Conservation (phyloP, 2,113 vertebrate species). For the Telmatochromis sp. region DNA sequence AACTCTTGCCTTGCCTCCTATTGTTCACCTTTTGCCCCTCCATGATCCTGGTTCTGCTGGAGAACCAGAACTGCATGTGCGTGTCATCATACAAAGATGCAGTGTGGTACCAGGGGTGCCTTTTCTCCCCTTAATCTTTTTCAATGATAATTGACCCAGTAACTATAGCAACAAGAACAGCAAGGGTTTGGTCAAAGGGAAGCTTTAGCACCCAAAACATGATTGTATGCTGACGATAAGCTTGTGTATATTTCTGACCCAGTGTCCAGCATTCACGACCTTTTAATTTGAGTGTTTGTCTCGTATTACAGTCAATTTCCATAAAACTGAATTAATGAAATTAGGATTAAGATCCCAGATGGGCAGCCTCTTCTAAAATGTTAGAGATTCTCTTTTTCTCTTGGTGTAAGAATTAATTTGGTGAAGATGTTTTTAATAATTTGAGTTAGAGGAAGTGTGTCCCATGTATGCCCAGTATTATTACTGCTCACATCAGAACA, state of each 20-base stretch:
- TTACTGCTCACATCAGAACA: too few relatives aligned
- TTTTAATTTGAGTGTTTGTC: neutral
- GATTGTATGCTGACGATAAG: neutral
- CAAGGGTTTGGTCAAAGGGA: neutral
- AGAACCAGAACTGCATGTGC: neutral
- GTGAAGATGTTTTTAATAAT: too few relatives aligned
- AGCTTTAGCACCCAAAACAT: neutral
- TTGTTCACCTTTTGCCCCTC: neutral
- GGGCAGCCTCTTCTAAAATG: accelerated
- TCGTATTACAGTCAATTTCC: neutral
- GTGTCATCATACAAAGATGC: neutral
- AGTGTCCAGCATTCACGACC: neutral
- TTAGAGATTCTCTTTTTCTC: too few relatives aligned
- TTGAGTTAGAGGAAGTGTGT: too few relatives aligned
- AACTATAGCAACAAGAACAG: neutral
- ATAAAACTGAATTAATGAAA: neutral
- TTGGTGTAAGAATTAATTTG: too few relatives aligned
- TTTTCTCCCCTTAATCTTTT: neutral
- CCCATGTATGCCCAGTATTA: too few relatives aligned
- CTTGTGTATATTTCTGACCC: neutral
- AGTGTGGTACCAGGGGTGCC: neutral
- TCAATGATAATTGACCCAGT: neutral
- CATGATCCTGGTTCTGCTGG: neutral
- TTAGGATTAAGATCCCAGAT: neutral
- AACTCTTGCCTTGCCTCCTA: neutral